A percentile compares a stretch with the other conserved stretches of the same genome.
Evolutionary conservation across 2,797 vertebrate species (phyloP).

Genomic region (Mallotus villosus): DNA sequence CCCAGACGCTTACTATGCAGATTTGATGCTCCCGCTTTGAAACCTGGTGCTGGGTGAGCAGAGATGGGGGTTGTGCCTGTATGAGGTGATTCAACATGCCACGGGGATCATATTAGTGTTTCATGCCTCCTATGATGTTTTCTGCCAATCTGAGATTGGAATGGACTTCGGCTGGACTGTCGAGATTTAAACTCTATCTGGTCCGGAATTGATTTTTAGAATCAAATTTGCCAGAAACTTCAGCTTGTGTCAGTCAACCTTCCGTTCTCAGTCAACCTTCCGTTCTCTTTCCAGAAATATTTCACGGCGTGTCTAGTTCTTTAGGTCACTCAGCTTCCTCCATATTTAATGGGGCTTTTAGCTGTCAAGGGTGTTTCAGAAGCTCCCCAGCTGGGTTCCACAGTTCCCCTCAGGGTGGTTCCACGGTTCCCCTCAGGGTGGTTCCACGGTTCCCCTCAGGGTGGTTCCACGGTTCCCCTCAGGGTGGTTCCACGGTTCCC

Average conservation of each 20-base stretch:
- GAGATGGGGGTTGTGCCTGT: no score
- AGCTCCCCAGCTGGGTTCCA: neutral
- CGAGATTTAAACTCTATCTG: neutral
- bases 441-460: neutral
- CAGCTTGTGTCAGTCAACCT: neutral
- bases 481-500: neutral
- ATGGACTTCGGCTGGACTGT: no score
- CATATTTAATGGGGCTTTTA: conserved; percentile 10
- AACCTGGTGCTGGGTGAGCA: neutral
- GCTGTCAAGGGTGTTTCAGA: neutral
- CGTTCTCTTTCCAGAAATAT: neutral
- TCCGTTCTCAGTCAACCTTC: neutral
- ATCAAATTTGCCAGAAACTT: no score
- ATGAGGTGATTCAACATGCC: no score
- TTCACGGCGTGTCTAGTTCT: neutral
- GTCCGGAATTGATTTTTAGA: no score
- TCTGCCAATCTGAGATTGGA: no score
- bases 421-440: neutral
- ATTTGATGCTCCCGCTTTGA: conserved; percentile 16
- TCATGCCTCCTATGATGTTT: no score
- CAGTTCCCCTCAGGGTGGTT: no score
- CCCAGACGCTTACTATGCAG: neutral
- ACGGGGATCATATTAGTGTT: no score
- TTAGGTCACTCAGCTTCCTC: neutral
- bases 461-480: neutral